Percentiles rank a stretch among this genome's conserved stretches.
Conservation (phyloP, 53 echinoderm and acorn worm genomes). For the Luidia sarsii region DNA sequence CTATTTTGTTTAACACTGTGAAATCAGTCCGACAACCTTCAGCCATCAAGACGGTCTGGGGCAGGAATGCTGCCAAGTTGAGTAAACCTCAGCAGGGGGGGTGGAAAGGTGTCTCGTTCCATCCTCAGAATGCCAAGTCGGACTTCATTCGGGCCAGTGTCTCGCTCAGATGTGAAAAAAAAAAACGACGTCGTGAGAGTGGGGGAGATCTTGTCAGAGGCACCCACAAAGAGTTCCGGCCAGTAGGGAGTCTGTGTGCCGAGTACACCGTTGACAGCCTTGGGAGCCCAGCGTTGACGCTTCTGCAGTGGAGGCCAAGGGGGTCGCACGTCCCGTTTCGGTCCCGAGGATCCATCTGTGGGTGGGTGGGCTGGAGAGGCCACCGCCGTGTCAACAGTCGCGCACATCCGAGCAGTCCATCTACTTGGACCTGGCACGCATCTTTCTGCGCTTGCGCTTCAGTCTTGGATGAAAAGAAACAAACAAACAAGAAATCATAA, state of each 20-base stretch:
- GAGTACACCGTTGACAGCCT: no score
- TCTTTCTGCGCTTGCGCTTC: conserved; percentile 98
- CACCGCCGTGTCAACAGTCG: no score
- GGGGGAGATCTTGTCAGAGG: no score
- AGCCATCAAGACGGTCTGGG: not conserved
- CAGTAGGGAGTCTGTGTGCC: no score
- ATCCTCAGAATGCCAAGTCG: no score
- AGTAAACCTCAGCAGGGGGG: no score
- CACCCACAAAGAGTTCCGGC: no score
- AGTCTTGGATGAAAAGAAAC: conserved; percentile 47
- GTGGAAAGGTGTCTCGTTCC: no score
- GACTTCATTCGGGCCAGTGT: not conserved
- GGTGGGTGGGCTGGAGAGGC: conserved; percentile 24
- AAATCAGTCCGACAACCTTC: not conserved
- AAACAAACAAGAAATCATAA: not conserved
- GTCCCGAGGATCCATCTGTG: not conserved
- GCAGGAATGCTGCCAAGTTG: not conserved
- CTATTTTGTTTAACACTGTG: not conserved
- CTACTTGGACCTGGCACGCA: conserved; percentile 97
- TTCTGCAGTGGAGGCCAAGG: no score
- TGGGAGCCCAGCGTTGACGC: no score
- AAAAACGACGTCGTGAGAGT: no score
- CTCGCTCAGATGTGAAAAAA: no score
- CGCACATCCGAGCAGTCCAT: conserved; percentile 50
- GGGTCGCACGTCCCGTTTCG: not conserved